Conservation (phyloP, 2,113 vertebrate genomes). For the Orthonyx spaldingii region DNA sequence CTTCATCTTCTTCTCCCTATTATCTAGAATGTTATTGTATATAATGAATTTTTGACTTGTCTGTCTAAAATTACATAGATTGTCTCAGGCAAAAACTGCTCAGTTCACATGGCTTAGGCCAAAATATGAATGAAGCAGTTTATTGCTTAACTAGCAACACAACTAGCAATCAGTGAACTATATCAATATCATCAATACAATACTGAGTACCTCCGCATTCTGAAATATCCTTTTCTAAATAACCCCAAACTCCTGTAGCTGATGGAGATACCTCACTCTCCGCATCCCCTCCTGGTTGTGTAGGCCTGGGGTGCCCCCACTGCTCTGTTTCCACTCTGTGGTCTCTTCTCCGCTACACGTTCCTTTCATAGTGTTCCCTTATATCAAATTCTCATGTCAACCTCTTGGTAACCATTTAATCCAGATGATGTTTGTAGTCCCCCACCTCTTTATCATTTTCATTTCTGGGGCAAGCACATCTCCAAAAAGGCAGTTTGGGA, state of each 20-base stretch:
- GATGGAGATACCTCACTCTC: rapidly evolving
- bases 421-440: not conserved
- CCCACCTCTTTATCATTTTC: not conserved
- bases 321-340: not conserved
- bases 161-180: not conserved
- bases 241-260: not conserved
- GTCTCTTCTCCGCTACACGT: rapidly evolving
- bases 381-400: not conserved
- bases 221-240: not conserved
- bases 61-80: not conserved
- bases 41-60: not conserved
- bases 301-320: not conserved
- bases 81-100: not conserved
- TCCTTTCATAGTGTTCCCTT: not conserved
- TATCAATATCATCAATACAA: not conserved
- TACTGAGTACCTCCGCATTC: not conserved
- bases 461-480: not conserved
- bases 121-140: not conserved
- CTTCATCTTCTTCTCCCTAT: not conserved
- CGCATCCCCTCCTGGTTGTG: not conserved
- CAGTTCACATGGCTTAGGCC: not conserved
- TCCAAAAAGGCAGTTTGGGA: not conserved
- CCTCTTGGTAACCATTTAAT: not conserved
- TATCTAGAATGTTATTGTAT: not conserved
- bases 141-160: not conserved